Evolutionary conservation across 2,888 invertebrate species (phyloP).

Genomic region (Agrotis puta): DNA sequence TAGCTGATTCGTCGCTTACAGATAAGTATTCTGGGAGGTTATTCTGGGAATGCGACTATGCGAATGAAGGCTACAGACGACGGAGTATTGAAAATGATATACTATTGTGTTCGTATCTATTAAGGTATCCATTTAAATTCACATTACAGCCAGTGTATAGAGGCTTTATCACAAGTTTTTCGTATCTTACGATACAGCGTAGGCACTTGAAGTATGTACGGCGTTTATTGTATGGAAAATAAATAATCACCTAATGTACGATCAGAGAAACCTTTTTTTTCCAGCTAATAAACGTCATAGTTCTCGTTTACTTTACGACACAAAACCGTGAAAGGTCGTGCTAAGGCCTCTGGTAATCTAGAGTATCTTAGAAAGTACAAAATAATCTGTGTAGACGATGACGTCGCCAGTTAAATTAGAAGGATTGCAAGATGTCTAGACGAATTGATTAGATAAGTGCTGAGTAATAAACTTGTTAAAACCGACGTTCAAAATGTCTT

Average conservation of each 20-base stretch:
- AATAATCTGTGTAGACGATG: slow-evolving; percentile 30
- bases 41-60: slow-evolving; percentile 41
- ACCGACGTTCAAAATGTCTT: slow-evolving; percentile 38
- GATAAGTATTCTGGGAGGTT: slow-evolving; percentile 39
- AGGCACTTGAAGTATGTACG: too few relatives aligned
- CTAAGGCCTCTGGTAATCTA: background rate
- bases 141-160: background rate
- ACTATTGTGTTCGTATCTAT: background rate
- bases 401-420: slow-evolving; percentile 41
- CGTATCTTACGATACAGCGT: too few relatives aligned
- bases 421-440: slow-evolving; percentile 58
- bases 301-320: too few relatives aligned
- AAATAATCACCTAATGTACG: too few relatives aligned
- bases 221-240: too few relatives aligned
- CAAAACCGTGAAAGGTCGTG: too few relatives aligned
- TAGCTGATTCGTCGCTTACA: slow-evolving; percentile 35
- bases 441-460: slow-evolving; percentile 51
- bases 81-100: slow-evolving; percentile 18
- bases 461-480: slow-evolving; percentile 26
- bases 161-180: too few relatives aligned
- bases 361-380: slow-evolving; percentile 3
- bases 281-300: too few relatives aligned
- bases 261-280: too few relatives aligned
- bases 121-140: background rate
- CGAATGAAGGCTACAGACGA: slow-evolving; percentile 2